phyloP scores from a whole-genome alignment of 1,140 invertebrate genomes.

The Dreissena rostriformis region DNA sequence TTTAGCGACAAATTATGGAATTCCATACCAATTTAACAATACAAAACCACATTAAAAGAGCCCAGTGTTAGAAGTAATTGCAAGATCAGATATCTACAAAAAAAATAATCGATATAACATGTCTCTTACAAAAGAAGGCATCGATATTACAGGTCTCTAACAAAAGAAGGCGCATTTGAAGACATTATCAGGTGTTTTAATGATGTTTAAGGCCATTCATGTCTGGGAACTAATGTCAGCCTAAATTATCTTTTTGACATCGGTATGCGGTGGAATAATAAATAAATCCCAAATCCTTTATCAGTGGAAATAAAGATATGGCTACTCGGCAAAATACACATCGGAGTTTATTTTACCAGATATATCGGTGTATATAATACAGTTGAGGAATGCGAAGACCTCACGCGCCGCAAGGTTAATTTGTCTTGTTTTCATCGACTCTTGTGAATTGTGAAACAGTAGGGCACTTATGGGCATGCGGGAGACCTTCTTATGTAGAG shows the following conservation, averaged over 20 bases:
- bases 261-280: slow-evolving; percentile 34
- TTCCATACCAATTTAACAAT: too few species aligned
- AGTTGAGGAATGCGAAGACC: slow-evolving; percentile 9
- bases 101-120: slow-evolving; percentile 21
- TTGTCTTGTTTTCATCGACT: too few species aligned
- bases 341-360: slow-evolving; percentile 32
- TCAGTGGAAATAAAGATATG: slow-evolving; percentile 29
- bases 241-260: background rate
- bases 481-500: too few species aligned
- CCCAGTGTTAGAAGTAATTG: background rate
- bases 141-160: slow-evolving; percentile 8
- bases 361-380: background rate
- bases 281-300: slow-evolving; percentile 22
- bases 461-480: too few species aligned
- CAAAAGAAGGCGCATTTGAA: background rate
- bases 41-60: background rate
- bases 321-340: slow-evolving; percentile 17
- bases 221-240: background rate
- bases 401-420: background rate
- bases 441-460: too few species aligned
- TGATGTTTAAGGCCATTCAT: slow-evolving; percentile 12
- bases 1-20: too few species aligned
- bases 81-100: slow-evolving; percentile 15
- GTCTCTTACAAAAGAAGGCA: background rate
- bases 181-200: slow-evolving; percentile 29